Conservation (phyloP, 2,888 invertebrate species). For the Andricus curvator region DNA sequence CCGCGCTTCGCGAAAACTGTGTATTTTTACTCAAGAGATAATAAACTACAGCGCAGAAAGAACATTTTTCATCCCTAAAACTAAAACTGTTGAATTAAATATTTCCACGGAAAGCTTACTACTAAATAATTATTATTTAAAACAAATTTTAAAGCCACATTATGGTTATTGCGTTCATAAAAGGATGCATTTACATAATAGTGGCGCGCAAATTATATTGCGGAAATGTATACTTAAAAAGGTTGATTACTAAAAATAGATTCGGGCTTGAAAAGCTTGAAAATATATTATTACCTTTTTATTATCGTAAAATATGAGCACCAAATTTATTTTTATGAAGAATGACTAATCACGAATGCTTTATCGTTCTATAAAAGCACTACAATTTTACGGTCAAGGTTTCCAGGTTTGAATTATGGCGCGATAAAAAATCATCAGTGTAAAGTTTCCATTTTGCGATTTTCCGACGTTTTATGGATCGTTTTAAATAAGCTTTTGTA, state of each 20-base stretch:
- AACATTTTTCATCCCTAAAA: not conserved
- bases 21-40: conserved; percentile 19
- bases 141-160: no score
- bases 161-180: not conserved
- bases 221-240: conserved; percentile 9
- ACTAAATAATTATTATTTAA: no score
- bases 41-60: conserved; percentile 5
- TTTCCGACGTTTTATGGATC: conserved; percentile 5
- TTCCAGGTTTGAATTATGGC: not conserved
- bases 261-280: not conserved
- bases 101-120: not conserved
- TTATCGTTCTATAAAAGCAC: conserved; percentile 11
- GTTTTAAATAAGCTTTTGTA: conserved; percentile 23
- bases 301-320: conserved; percentile 14
- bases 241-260: not conserved
- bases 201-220: conserved; percentile 1
- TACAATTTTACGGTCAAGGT: conserved; percentile 1
- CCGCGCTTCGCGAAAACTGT: conserved; percentile 4
- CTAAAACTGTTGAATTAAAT: not conserved
- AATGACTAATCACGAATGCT: conserved; percentile 25
- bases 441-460: not conserved
- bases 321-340: not conserved
- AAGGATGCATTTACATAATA: conserved; percentile 6
- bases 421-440: conserved; percentile 10
- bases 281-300: not conserved